These are phyloP conservation scores for Oncorhynchus keta DNA, from an alignment of 2,113 vertebrate genomes.

Conservation along the genomic window DNA sequence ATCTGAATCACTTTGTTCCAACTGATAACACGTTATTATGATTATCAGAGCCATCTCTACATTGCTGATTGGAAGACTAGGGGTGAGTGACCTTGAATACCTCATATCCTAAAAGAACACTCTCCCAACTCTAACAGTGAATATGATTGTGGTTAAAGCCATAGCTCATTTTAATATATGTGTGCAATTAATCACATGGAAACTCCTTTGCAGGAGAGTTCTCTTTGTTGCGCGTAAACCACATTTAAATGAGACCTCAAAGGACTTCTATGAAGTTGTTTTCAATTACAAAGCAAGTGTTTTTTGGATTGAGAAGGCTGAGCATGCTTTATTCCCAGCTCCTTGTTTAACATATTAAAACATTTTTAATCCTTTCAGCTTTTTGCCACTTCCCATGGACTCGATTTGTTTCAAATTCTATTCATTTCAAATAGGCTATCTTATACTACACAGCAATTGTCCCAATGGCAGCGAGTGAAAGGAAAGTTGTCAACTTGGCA, in stretches of 20 bases:
- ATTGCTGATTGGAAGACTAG: slow-evolving; percentile 46
- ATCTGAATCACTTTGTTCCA: slow-evolving; percentile 61
- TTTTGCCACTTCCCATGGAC: slow-evolving; percentile 55
- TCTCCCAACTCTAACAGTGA: slow-evolving; percentile 15
- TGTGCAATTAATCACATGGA: slow-evolving; percentile 33
- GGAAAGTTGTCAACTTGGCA: slow-evolving; percentile 50
- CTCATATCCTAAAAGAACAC: background rate
- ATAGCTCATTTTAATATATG: slow-evolving; percentile 14
- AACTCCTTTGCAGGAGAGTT: slow-evolving; percentile 19
- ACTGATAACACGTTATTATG: slow-evolving; percentile 65
- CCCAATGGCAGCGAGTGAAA: slow-evolving; percentile 28
- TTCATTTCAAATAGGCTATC: slow-evolving; percentile 45
- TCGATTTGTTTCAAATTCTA: slow-evolving; percentile 59
- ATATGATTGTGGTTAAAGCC: slow-evolving; percentile 25
- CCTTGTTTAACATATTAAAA: slow-evolving; percentile 67
- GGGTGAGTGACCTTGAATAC: slow-evolving; percentile 59
- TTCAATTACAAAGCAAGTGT: slow-evolving; percentile 54
- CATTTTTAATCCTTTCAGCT: slow-evolving; percentile 59
- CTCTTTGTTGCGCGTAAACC: slow-evolving; percentile 29
- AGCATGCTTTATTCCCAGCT: slow-evolving; percentile 36
- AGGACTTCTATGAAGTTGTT: slow-evolving; percentile 44
- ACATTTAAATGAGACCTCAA: slow-evolving; percentile 39
- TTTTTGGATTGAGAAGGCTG: slow-evolving; percentile 44
- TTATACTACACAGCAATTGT: slow-evolving; percentile 41
- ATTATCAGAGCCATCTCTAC: slow-evolving; percentile 68